Conservation (phyloP, 2,113 vertebrate genomes). For the Merops nubicus region DNA sequence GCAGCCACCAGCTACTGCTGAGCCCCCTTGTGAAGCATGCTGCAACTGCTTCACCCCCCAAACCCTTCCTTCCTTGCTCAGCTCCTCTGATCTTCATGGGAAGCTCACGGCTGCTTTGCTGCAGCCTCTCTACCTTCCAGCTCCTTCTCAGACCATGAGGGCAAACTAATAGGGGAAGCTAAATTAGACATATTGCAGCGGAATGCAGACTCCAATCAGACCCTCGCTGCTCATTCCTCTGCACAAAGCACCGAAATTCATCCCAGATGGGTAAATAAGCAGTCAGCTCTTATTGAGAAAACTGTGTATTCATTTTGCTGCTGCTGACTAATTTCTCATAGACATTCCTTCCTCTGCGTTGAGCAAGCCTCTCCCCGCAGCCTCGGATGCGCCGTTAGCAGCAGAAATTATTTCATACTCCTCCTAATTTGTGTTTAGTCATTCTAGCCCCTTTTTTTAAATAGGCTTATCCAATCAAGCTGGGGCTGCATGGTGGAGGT, state of each 20-base stretch:
- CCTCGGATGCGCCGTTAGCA: neutral
- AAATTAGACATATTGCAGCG: neutral
- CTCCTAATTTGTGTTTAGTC: neutral
- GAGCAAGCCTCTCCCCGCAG: neutral
- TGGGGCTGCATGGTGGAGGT: neutral
- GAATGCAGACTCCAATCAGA: neutral
- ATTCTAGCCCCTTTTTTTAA: neutral
- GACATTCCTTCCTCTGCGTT: neutral
- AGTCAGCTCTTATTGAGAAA: neutral
- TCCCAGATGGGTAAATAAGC: constrained; percentile 8
- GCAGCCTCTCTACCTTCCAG: neutral
- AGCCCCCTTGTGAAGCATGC: rapidly evolving
- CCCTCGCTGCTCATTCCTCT: neutral
- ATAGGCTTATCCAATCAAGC: neutral
- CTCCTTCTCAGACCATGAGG: neutral
- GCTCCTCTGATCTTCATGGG: neutral
- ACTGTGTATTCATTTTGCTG: neutral
- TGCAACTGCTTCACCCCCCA: rapidly evolving
- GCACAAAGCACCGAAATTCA: neutral
- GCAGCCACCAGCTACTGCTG: rapidly evolving
- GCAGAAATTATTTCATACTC: neutral
- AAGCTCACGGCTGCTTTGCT: rapidly evolving
- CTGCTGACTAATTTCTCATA: neutral
- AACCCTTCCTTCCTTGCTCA: rapidly evolving
- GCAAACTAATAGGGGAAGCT: neutral